Evolutionary conservation across 2,797 vertebrate species (phyloP).

Genomic region (Parambassis ranga): DNA sequence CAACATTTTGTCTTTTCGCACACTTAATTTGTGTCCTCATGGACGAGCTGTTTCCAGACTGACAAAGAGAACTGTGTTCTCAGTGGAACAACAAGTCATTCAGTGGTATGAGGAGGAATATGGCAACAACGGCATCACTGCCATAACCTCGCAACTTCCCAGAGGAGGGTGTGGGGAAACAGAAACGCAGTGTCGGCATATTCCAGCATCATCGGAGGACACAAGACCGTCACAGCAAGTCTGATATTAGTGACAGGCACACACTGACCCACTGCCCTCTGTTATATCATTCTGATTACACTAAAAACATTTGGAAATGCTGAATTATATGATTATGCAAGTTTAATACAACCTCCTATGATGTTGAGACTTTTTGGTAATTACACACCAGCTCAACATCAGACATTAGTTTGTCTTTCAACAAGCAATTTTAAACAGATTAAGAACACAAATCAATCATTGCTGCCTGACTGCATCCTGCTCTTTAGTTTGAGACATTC

Average conservation of each 20-base stretch:
- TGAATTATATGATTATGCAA: background rate
- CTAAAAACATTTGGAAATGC: background rate
- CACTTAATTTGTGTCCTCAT: slow-evolving; percentile 27
- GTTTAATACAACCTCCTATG: too few relatives aligned
- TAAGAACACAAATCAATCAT: too few relatives aligned
- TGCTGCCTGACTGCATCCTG: background rate
- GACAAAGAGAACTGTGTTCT: slow-evolving; percentile 50
- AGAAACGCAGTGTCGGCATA: slow-evolving; percentile 12
- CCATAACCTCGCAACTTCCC: slow-evolving; percentile 34
- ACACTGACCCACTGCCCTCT: background rate
- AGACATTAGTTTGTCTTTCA: background rate
- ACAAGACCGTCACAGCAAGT: slow-evolving; percentile 2
- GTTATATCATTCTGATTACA: background rate
- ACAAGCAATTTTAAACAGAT: background rate
- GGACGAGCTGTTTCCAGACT: slow-evolving; percentile 15
- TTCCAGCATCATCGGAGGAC: background rate
- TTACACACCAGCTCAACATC: background rate
- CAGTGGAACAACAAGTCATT: slow-evolving; percentile 35
- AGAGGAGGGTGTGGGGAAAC: slow-evolving; percentile 29
- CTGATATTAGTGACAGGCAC: background rate
- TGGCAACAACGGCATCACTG: slow-evolving; percentile 52
- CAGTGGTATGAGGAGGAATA: slow-evolving; percentile 46
- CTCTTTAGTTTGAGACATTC: background rate
- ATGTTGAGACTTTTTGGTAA: too few relatives aligned
- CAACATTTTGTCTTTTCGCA: background rate